Percentiles rank a stretch among this genome's conserved stretches.
Evolutionary conservation across 2,888 invertebrate species (phyloP).

Genomic region (Drosophila anomelani): DNA sequence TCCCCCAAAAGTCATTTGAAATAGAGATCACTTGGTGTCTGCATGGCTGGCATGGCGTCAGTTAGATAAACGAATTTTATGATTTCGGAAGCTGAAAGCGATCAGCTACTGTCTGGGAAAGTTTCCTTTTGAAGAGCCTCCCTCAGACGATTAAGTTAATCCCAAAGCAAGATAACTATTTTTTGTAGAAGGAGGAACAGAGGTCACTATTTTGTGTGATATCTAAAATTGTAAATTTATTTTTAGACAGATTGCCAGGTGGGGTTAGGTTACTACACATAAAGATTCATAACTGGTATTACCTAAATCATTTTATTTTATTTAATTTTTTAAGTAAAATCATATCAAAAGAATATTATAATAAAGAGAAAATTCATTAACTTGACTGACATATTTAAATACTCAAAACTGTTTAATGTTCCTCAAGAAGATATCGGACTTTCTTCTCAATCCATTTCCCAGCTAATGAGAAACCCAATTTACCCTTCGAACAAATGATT

Average conservation of each 20-base stretch:
- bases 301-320: background rate
- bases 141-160: background rate
- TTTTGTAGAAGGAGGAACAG: background rate
- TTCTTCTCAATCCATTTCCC: background rate
- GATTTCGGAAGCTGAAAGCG: constrained; percentile 16
- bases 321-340: no score
- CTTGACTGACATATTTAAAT: no score
- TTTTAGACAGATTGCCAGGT: background rate
- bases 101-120: constrained; percentile 14
- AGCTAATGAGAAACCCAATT: constrained; percentile 17
- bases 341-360: no score
- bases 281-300: background rate
- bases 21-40: constrained; percentile 10
- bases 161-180: background rate
- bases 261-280: background rate
- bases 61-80: constrained; percentile 3
- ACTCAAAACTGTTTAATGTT: no score
- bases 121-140: background rate
- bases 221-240: constrained; percentile 1
- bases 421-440: background rate
- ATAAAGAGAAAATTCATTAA: no score
- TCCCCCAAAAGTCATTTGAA: background rate
- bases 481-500: constrained; percentile 16
- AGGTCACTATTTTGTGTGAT: background rate
- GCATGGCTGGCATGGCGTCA: constrained; percentile 14